Evolutionary conservation across 2,113 vertebrate species (phyloP).

Genomic region (Craseonycteris thonglongyai): DNA sequence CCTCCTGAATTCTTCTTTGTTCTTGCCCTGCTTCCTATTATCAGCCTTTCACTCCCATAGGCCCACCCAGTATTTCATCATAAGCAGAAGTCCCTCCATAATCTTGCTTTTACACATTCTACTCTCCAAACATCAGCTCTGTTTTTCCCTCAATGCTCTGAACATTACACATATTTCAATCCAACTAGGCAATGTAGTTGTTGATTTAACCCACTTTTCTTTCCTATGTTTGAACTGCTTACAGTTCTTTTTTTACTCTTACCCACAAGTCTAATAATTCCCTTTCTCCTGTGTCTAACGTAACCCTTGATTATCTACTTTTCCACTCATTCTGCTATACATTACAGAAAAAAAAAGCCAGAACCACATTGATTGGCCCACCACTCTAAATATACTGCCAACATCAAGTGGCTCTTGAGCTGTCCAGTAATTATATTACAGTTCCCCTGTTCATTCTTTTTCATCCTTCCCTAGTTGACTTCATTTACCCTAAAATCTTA

Average conservation of each 20-base stretch:
- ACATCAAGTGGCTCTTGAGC: neutral
- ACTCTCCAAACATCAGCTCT: neutral
- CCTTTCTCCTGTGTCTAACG: neutral
- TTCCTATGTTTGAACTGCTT: neutral
- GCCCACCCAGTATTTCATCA: neutral
- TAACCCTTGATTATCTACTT: neutral
- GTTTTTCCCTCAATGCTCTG: neutral
- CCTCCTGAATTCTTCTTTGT: neutral
- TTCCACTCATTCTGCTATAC: neutral
- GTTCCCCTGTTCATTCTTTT: neutral
- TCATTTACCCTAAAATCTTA: too few species aligned
- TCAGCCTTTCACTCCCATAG: neutral
- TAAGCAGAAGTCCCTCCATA: neutral
- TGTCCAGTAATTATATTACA: neutral
- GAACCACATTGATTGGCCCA: neutral
- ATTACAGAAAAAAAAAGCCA: neutral
- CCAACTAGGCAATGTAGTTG: neutral
- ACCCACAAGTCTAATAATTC: neutral
- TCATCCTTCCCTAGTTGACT: neutral
- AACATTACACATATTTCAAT: neutral
- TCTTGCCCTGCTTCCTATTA: neutral
- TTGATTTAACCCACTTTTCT: neutral
- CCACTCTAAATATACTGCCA: neutral
- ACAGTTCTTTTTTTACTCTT: neutral
- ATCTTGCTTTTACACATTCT: neutral